Conservation (phyloP, 2,113 vertebrate species). For the Odobenus rosmarus region DNA sequence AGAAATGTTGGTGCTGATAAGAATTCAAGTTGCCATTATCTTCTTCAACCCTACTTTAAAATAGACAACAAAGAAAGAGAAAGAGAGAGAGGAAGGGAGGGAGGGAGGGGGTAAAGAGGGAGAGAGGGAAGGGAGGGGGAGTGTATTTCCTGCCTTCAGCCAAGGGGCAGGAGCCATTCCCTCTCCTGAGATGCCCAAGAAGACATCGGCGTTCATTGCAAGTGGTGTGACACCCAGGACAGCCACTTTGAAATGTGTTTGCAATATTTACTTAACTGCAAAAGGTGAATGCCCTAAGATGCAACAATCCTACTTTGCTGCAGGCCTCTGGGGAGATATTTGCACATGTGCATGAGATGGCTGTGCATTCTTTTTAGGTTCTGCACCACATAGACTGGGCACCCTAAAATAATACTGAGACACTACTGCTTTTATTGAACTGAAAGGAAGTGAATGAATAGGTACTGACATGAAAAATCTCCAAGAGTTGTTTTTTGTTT, state of each 20-base stretch:
- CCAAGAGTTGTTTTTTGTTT: neutral
- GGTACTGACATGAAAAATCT: conserved; percentile 21
- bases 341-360: neutral
- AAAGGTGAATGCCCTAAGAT: neutral
- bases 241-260: neutral
- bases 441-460: neutral
- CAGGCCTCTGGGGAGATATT: neutral
- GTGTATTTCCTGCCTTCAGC: neutral
- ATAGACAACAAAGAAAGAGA: neutral
- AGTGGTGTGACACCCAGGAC: no score
- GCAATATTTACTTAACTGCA: neutral
- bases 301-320: neutral
- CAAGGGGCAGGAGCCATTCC: neutral
- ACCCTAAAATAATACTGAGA: neutral
- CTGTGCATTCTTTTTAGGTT: neutral
- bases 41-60: neutral
- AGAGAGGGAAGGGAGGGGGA: neutral
- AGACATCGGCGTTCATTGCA: neutral
- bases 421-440: neutral
- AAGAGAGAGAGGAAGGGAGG: neutral
- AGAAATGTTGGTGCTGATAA: neutral
- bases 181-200: neutral
- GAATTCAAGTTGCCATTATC: neutral
- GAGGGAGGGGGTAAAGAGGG: neutral
- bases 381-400: neutral